Percentiles rank a stretch among this genome's conserved stretches.
phyloP scores from a whole-genome alignment of 2,113 vertebrate genomes.

The Pampusana beccarii region DNA sequence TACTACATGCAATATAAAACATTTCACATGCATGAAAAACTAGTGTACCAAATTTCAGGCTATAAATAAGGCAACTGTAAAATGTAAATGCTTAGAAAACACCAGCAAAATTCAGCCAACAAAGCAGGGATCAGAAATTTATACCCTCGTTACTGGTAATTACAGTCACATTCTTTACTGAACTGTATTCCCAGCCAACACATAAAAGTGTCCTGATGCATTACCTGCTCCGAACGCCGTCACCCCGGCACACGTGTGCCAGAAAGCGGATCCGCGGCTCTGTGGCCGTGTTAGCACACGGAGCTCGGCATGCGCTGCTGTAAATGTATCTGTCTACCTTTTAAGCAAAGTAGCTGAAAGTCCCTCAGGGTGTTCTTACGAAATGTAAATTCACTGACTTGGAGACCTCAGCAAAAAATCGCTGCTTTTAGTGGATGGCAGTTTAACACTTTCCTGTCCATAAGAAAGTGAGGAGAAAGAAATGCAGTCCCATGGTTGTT shows the following conservation, averaged over 20 bases:
- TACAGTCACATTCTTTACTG: conserved; percentile 57
- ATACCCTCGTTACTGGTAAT: conserved; percentile 70
- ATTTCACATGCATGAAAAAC: conserved; percentile 45
- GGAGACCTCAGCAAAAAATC: conserved; percentile 68
- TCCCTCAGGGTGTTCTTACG: conserved; percentile 63
- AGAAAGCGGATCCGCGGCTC: not conserved
- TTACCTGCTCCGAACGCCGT: conserved; percentile 52
- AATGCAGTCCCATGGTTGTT: not conserved
- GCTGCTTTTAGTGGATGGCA: conserved; percentile 22
- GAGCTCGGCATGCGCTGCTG: conserved; percentile 3
- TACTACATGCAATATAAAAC: conserved; percentile 37
- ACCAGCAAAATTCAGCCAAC: conserved; percentile 45
- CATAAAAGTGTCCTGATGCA: conserved; percentile 54
- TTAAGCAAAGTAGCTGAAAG: conserved; percentile 66
- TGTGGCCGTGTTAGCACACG: not conserved
- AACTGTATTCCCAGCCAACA: conserved; percentile 53
- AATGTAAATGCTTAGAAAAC: conserved; percentile 56
- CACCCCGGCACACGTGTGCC: conserved; percentile 15
- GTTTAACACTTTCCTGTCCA: conserved; percentile 60
- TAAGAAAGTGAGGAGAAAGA: not conserved
- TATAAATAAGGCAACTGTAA: conserved; percentile 66
- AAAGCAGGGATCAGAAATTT: conserved; percentile 57
- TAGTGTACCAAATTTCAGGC: conserved; percentile 30
- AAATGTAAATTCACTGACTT: conserved; percentile 72
- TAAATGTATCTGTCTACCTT: conserved; percentile 65